phyloP scores from a whole-genome alignment of 2,113 vertebrate species.

The Carassius auratus region DNA sequence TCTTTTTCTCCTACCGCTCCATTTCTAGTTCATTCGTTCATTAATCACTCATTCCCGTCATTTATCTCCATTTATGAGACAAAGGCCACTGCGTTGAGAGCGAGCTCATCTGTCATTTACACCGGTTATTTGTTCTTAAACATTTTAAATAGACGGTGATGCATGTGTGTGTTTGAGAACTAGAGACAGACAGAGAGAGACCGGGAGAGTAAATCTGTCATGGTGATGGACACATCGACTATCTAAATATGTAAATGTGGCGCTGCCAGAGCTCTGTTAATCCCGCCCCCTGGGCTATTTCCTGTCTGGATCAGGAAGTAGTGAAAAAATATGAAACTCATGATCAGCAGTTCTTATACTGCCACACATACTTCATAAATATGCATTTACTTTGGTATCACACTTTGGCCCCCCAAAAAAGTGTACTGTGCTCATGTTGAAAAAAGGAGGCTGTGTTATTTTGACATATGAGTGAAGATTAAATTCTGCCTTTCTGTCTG shows the following conservation, averaged over 20 bases:
- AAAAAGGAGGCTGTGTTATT: background rate
- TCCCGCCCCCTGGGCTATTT: conserved; percentile 60
- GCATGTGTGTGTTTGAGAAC: conserved; percentile 41
- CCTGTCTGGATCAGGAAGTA: conserved; percentile 61
- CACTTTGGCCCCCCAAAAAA: conserved; percentile 17
- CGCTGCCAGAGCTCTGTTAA: conserved; percentile 54
- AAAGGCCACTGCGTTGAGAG: conserved; percentile 1
- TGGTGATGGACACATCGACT: conserved; percentile 55
- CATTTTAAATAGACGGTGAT: conserved; percentile 24
- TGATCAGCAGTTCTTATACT: conserved; percentile 54
- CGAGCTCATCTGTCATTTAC: conserved; percentile 29
- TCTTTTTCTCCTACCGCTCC: background rate
- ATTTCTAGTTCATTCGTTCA: background rate
- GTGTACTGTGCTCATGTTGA: background rate
- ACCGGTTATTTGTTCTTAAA: conserved; percentile 33
- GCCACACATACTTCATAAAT: conserved; percentile 28
- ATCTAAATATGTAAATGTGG: conserved; percentile 59
- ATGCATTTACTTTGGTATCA: conserved; percentile 37
- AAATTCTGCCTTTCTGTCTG: background rate
- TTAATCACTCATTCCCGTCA: background rate
- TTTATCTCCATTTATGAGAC: conserved; percentile 16
- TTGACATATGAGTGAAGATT: conserved; percentile 7
- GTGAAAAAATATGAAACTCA: conserved; percentile 47
- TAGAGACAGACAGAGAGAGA: conserved; percentile 47
- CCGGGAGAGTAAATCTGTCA: conserved; percentile 24